phyloP scores from a whole-genome alignment of 2,797 vertebrate species.

The Pseudochirops corinnae region DNA sequence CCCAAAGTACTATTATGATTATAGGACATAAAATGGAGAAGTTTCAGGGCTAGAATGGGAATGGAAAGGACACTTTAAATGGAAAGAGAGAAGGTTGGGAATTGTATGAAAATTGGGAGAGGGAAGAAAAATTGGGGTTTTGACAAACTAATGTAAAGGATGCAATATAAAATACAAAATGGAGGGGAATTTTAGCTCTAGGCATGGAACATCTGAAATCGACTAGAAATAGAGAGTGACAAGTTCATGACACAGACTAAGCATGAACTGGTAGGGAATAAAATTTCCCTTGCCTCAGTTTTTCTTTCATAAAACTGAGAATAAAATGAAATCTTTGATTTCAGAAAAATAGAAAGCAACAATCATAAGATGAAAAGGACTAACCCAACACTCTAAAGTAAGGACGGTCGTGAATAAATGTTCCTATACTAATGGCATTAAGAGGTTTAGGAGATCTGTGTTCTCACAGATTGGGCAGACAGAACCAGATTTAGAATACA shows the following conservation, averaged over 20 bases:
- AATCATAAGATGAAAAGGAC: neutral
- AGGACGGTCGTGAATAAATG: neutral
- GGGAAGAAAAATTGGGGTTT: neutral
- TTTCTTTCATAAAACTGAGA: neutral
- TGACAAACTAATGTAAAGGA: neutral
- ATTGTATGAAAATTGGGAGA: slow-evolving; percentile 5
- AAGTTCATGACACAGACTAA: neutral
- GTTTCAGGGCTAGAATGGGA: neutral
- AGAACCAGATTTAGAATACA: neutral
- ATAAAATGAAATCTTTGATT: neutral
- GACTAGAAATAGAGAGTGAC: neutral
- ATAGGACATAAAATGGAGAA: neutral
- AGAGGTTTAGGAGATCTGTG: neutral
- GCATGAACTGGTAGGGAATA: neutral
- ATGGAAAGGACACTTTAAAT: neutral
- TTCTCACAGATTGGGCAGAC: neutral
- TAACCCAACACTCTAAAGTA: neutral
- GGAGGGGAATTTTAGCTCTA: neutral
- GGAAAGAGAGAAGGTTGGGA: neutral
- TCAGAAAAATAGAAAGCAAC: neutral
- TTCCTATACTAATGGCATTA: neutral
- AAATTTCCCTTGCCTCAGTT: neutral
- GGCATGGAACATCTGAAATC: neutral
- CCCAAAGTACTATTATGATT: neutral
- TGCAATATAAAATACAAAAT: neutral